Conservation (phyloP, 2,797 vertebrate species). For the Okamejei kenojei region DNA sequence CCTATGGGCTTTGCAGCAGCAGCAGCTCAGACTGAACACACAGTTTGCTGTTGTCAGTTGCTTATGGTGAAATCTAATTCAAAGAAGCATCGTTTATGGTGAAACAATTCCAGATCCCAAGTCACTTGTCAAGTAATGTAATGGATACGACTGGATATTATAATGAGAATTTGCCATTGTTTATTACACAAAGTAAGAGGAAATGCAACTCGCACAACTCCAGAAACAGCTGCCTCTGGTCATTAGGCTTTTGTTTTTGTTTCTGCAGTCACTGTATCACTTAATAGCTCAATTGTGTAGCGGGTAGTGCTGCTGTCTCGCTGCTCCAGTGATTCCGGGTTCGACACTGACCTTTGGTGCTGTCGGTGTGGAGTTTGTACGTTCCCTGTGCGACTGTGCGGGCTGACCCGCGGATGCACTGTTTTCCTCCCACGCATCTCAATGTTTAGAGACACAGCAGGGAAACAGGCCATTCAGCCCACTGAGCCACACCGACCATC, state of each 20-base stretch:
- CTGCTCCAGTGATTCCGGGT: too few species aligned
- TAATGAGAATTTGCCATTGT: not conserved
- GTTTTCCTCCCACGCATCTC: too few species aligned
- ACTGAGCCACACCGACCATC: too few species aligned
- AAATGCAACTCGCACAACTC: not conserved
- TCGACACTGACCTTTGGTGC: too few species aligned
- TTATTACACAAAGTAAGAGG: not conserved
- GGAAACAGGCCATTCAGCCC: too few species aligned
- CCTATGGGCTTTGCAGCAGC: not conserved
- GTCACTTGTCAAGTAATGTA: not conserved
- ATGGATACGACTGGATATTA: not conserved
- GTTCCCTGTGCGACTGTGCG: too few species aligned
- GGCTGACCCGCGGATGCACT: too few species aligned
- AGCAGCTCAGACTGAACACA: not conserved
- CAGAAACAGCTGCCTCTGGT: not conserved
- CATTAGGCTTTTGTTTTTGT: not conserved
- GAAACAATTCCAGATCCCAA: not conserved
- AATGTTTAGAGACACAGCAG: too few species aligned
- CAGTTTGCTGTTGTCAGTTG: slow-evolving; percentile 13
- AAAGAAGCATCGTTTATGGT: not conserved
- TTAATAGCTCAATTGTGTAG: not conserved
- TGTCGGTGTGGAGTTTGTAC: too few species aligned
- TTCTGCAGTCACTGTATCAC: not conserved
- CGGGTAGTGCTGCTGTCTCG: too few species aligned
- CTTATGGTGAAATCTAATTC: not conserved